phyloP scores from a whole-genome alignment of 2,888 invertebrate species.

The Hirtodrosophila histrioides region DNA sequence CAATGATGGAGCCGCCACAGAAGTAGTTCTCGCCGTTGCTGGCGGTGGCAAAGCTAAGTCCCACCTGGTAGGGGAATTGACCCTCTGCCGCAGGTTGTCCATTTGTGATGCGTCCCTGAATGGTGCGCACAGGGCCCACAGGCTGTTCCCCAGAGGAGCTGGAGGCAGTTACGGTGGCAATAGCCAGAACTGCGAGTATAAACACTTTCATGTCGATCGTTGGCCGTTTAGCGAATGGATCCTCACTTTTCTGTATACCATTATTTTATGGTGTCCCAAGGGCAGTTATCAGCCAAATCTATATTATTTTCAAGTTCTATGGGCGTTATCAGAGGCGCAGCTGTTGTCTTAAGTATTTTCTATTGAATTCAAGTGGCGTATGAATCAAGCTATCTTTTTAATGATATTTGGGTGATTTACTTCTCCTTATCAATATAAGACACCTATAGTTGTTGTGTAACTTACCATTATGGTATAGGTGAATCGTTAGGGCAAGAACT shows the following conservation, averaged over 20 bases:
- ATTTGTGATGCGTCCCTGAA: constrained; percentile 53
- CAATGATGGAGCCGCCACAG: constrained; percentile 54
- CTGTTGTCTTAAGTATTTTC: neutral
- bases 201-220: constrained; percentile 14
- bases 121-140: neutral
- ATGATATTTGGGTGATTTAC: neutral
- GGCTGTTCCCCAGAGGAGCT: neutral
- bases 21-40: constrained; percentile 14
- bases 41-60: constrained; percentile 30
- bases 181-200: neutral
- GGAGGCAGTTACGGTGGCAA: constrained; percentile 1
- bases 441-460: no score
- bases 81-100: constrained; percentile 38
- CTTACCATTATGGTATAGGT: no score
- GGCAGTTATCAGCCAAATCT: neutral
- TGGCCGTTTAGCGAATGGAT: neutral
- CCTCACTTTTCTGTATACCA: neutral
- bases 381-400: neutral
- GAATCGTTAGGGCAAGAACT: no score
- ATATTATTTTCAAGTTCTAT: neutral
- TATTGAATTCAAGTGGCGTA: neutral
- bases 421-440: constrained; percentile 6
- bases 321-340: neutral
- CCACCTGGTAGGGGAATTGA: constrained; percentile 56
- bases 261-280: neutral